Base-by-base conservation (phyloP, 2,113 vertebrate genomes). In the Pomatostomus ruficeps region DNA sequence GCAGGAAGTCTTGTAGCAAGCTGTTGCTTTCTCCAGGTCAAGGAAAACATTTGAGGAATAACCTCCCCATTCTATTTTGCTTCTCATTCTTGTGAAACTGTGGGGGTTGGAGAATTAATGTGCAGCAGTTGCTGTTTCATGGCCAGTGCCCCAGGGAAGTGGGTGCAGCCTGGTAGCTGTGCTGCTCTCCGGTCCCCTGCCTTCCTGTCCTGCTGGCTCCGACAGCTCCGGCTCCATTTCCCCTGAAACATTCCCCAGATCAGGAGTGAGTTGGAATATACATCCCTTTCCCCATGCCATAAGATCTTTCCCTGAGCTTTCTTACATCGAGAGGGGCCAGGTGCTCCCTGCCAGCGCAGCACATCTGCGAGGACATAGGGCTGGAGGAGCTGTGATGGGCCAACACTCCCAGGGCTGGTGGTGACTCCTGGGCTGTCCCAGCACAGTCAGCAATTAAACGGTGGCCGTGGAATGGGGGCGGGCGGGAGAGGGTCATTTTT, bases 301-400 rank as follows among this genome's bases (percentile, higher is more conserved):
- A 9, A 25, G 26, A 22, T 22, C 62, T 63, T 35, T 5, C 57
- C 62, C 22, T 48, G 40, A 72, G 46, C 58, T 81, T 28, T 45
- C 31, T 22, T 6, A 7, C 19, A 22, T 7, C 0, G 0, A 25
- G 55, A 59, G 71, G n/a, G 61, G 38, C 51, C 28, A 6, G 43
- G 33, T 24, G 57, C 57, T 55, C 9, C 46, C 58, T 35, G 22
- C 21, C 51, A 65, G 84, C 10, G 5, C 36, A 35, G 58, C 7
- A 2, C 5, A 3, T 13, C 65, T 26, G 22, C 5, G 2, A 3
- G 43, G 10, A 3, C 0, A 0, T 5, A 21, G 33, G 43, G 46
- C 35, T 36, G 70, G 40, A 51, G 88, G 21, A 58, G 65, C 61
- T 36, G 75, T 33, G 13, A 2, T 1, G n/a, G 36, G 33, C 31